Evolutionary conservation across 2,113 vertebrate species (phyloP).

Genomic region (Ascaphus truei): DNA sequence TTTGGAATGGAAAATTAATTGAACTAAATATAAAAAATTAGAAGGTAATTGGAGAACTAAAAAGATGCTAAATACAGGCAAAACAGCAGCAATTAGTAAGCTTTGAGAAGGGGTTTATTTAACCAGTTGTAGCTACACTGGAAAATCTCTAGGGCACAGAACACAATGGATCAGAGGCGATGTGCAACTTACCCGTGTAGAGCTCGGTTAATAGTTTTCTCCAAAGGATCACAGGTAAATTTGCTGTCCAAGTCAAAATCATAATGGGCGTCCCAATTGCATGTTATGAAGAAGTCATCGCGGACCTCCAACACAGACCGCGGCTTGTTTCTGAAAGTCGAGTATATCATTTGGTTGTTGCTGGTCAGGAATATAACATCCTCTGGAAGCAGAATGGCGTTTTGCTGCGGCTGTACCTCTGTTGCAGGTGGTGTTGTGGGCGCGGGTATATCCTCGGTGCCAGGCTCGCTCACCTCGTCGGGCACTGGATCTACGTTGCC

Average conservation of each 20-base stretch:
- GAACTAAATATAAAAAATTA: too few species aligned
- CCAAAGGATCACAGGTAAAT: slow-evolving; percentile 74
- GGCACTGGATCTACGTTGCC: background rate
- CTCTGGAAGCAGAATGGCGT: background rate
- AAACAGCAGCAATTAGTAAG: too few species aligned
- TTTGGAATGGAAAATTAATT: too few species aligned
- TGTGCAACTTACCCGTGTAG: slow-evolving; percentile 82
- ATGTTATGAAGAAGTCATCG: slow-evolving; percentile 62
- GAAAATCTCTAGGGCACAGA: background rate
- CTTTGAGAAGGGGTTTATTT: background rate
- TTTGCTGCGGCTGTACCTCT: slow-evolving; percentile 3
- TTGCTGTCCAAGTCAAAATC: slow-evolving; percentile 80
- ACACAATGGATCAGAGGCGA: too few species aligned
- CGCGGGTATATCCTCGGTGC: background rate
- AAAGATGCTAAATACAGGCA: too few species aligned
- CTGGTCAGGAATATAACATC: background rate
- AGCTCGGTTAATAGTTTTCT: slow-evolving; percentile 73
- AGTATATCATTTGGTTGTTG: background rate
- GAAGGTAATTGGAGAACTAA: too few species aligned
- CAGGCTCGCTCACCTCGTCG: background rate
- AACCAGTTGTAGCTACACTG: too few species aligned
- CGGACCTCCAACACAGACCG: slow-evolving; percentile 42
- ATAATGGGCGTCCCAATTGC: slow-evolving; percentile 72
- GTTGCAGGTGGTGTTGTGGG: background rate
- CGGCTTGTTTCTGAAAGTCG: background rate